Evolutionary conservation across 2,113 vertebrate species (phyloP).

Genomic region (Zapus hudsonius): DNA sequence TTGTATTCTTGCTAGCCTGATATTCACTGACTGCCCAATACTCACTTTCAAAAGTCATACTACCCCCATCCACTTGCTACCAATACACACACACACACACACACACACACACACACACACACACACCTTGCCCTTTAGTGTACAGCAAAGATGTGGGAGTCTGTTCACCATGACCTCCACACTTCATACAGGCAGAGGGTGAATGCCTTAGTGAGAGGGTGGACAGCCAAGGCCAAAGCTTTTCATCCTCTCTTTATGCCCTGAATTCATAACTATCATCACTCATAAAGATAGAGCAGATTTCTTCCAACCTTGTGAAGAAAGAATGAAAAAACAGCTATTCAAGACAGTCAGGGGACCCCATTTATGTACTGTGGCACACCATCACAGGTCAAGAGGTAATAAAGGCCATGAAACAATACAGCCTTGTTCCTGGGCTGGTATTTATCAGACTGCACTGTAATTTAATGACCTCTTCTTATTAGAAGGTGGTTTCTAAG

Average conservation of each 20-base stretch:
- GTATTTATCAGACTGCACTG: not conserved
- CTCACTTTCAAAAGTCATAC: not conserved
- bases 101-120: not conserved
- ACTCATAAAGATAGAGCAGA: not conserved
- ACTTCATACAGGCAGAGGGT: not conserved
- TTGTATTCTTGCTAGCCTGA: not conserved
- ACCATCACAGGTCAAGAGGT: not conserved
- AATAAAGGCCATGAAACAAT: not conserved
- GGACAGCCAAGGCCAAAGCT: no score
- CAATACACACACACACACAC: not conserved
- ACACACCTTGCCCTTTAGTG: not conserved
- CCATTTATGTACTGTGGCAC: not conserved
- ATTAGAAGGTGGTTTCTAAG: not conserved
- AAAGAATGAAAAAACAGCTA: slow-evolving; percentile 1
- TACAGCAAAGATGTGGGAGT: not conserved
- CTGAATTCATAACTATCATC: not conserved
- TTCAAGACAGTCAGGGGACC: not conserved
- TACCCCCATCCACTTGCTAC: no score
- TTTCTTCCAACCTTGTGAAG: not conserved
- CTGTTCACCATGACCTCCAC: not conserved
- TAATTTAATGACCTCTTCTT: not conserved
- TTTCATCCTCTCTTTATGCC: not conserved
- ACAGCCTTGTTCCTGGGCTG: not conserved
- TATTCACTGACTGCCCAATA: not conserved
- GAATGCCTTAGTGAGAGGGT: not conserved